Percentiles rank a stretch among this genome's conserved stretches.
Conservation (phyloP, 1,140 invertebrate genomes). For the Hyposmocoma kahamanoa region DNA sequence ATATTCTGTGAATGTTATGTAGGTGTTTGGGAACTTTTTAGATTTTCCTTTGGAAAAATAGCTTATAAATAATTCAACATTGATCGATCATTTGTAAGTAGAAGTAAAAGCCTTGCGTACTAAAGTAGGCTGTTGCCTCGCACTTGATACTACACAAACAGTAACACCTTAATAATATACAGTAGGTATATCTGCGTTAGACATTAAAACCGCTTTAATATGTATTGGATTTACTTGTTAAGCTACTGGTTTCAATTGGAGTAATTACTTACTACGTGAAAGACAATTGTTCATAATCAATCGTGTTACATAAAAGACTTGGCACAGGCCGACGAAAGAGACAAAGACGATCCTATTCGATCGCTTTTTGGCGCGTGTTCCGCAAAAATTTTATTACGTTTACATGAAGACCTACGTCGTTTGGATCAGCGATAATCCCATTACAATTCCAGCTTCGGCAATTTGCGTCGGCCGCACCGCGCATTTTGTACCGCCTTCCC, state of each 20-base stretch:
- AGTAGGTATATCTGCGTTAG: no score
- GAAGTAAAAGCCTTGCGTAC: not conserved
- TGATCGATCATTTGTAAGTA: not conserved
- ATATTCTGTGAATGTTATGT: slow-evolving; percentile 16
- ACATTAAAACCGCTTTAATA: no score
- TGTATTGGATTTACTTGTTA: no score
- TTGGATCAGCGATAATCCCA: slow-evolving; percentile 44
- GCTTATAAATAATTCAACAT: slow-evolving; percentile 12
- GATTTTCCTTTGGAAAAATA: slow-evolving; percentile 13
- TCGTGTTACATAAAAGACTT: no score
- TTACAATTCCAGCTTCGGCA: slow-evolving; percentile 42
- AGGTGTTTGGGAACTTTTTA: slow-evolving; percentile 15
- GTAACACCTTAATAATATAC: no score
- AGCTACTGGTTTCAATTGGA: no score
- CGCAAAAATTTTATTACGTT: slow-evolving; percentile 38
- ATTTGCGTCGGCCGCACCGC: no score
- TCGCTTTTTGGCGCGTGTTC: slow-evolving; percentile 28
- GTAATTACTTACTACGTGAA: no score
- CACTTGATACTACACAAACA: no score
- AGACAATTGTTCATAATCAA: no score
- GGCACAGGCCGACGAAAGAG: no score
- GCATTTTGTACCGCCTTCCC: slow-evolving; percentile 24
- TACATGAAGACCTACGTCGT: slow-evolving; percentile 33
- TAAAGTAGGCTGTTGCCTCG: not conserved
- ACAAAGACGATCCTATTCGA: no score